phyloP scores from a whole-genome alignment of 2,797 vertebrate species.

The Graptemys geographica region DNA sequence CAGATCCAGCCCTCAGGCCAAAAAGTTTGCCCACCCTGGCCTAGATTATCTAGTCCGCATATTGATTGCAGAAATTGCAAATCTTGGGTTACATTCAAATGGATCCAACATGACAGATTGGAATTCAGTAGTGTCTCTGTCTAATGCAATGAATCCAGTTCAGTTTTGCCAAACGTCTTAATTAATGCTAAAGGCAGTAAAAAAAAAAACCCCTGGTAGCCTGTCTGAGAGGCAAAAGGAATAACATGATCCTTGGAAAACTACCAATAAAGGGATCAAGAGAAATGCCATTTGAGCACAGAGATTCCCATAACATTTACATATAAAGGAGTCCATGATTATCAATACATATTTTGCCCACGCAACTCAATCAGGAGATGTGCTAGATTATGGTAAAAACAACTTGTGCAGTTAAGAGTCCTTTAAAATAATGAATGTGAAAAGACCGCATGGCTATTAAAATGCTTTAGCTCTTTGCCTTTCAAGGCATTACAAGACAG shows the following conservation, averaged over 20 bases:
- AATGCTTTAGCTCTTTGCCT: background rate
- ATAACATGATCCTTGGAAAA: conserved; percentile 37
- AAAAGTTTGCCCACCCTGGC: too few relatives aligned
- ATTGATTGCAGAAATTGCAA: background rate
- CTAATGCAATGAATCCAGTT: conserved; percentile 22
- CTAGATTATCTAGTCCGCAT: accelerated
- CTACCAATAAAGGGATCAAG: background rate
- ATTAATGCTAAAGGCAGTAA: conserved; percentile 19
- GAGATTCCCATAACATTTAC: background rate
- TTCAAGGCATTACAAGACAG: background rate
- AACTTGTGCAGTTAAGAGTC: background rate
- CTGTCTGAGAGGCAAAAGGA: conserved; percentile 16
- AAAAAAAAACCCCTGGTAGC: conserved; percentile 44
- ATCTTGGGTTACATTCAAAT: conserved; percentile 1
- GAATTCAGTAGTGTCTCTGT: conserved; percentile 15
- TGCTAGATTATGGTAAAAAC: background rate
- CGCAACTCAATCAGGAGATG: background rate
- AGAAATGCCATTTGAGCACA: background rate
- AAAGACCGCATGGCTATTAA: accelerated
- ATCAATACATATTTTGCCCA: accelerated
- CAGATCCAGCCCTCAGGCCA: too few relatives aligned
- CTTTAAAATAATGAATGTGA: background rate
- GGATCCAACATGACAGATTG: background rate
- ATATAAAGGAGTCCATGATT: background rate
- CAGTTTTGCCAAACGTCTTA: background rate